Percentiles rank a stretch among this genome's conserved stretches.
phyloP scores from a whole-genome alignment of 2,113 vertebrate species.

The Acrocephalus arundinaceus region DNA sequence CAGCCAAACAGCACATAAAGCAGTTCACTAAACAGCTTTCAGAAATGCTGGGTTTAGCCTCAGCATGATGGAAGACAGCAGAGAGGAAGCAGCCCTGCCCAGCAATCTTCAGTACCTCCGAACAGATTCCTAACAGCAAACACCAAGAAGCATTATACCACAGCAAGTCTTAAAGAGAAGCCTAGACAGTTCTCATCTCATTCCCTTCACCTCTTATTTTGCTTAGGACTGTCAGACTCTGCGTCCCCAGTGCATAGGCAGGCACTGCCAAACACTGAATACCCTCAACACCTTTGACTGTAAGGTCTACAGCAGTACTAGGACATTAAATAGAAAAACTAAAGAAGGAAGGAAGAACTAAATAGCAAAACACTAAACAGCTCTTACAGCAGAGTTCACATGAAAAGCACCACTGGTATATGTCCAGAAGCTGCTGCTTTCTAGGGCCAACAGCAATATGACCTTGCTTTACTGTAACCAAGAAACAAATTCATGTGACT shows the following conservation, averaged over 20 bases:
- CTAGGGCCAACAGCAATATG: rapidly evolving
- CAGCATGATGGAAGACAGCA: not conserved
- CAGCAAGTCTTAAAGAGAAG: not conserved
- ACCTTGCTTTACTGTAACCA: not conserved
- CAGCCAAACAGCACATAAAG: not conserved
- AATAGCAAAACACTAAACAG: not conserved
- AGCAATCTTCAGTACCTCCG: not conserved
- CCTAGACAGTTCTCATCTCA: not conserved
- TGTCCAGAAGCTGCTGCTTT: not conserved
- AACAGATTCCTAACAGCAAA: not conserved
- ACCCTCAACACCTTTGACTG: rapidly evolving
- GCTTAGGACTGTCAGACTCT: not conserved
- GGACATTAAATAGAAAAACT: not conserved
- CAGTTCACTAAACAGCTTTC: not conserved
- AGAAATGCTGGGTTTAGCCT: not conserved
- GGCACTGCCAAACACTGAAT: not conserved
- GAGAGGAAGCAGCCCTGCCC: not conserved
- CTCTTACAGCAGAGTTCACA: not conserved
- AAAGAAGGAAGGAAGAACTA: not conserved
- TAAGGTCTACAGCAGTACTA: not conserved
- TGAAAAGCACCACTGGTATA: not conserved
- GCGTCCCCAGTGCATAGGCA: not conserved
- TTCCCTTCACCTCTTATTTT: not conserved
- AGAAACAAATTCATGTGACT: not conserved
- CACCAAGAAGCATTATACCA: not conserved